Evolutionary conservation across 30 jellyfish, hydroid and myxozoan species (phyloP).

Genomic region (Catostylus mosaicus): DNA sequence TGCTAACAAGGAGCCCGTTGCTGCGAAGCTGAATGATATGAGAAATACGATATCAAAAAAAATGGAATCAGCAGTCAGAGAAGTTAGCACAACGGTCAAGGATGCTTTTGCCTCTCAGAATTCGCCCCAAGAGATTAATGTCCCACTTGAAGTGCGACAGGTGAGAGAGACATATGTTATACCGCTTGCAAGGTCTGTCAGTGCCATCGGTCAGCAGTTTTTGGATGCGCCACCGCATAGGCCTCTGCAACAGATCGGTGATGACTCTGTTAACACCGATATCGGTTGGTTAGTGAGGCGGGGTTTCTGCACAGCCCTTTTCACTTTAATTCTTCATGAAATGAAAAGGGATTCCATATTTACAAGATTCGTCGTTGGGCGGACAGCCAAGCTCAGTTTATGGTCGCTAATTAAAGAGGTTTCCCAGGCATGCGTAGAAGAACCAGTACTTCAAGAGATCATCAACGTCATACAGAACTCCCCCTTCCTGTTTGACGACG

Average conservation of each 20-base stretch:
- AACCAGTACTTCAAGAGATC: conserved; percentile 26
- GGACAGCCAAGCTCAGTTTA: background rate
- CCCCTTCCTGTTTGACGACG: conserved; percentile 61
- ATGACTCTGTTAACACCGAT: conserved; percentile 27
- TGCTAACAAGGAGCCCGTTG: background rate
- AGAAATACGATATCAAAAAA: conserved; percentile 15
- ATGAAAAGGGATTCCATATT: conserved; percentile 31
- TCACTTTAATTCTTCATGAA: conserved; percentile 39
- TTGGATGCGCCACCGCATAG: conserved; percentile 20
- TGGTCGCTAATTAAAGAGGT: conserved; percentile 50
- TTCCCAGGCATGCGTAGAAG: conserved; percentile 52
- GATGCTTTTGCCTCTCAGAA: background rate
- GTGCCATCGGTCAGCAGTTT: conserved; percentile 43
- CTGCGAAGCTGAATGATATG: background rate
- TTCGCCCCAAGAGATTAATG: conserved; percentile 15
- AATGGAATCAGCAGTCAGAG: background rate
- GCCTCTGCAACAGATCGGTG: conserved; percentile 35
- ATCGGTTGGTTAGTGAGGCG: conserved; percentile 66
- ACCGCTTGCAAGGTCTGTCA: conserved; percentile 40
- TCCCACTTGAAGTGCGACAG: conserved; percentile 27
- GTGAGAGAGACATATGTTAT: conserved; percentile 28
- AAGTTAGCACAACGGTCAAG: background rate
- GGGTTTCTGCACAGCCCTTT: conserved; percentile 39
- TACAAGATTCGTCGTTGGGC: conserved; percentile 23
- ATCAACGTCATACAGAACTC: conserved; percentile 38